Evolutionary conservation across 2,113 vertebrate genomes (phyloP).

Genomic region (Chunga burmeisteri): DNA sequence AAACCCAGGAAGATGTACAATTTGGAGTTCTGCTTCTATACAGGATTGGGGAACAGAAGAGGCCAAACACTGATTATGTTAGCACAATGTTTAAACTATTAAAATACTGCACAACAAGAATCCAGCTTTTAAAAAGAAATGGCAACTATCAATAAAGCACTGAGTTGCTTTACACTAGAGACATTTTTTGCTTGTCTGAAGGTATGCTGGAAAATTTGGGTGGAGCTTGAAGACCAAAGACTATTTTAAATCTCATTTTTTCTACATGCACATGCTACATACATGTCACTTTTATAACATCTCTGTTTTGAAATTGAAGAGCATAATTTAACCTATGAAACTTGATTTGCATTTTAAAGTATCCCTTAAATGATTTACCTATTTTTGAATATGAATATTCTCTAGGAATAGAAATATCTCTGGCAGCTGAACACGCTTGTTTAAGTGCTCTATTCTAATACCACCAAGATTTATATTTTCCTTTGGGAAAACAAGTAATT

Average conservation of each 20-base stretch:
- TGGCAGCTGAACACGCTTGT: not conserved
- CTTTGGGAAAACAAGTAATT: not conserved
- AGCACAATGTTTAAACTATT: constrained; percentile 78
- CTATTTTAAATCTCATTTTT: not conserved
- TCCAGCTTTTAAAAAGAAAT: constrained; percentile 72
- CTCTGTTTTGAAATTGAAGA: not conserved
- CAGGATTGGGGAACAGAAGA: constrained; percentile 71
- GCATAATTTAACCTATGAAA: not conserved
- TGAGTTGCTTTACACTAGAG: constrained; percentile 36
- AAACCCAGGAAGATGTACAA: constrained; percentile 87
- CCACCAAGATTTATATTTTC: not conserved
- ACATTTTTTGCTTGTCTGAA: constrained; percentile 59
- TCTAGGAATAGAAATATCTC: not conserved
- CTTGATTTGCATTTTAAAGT: not conserved
- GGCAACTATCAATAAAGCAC: constrained; percentile 62
- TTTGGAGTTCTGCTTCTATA: constrained; percentile 80
- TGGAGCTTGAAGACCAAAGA: not conserved
- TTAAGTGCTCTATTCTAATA: not conserved
- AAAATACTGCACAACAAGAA: constrained; percentile 73
- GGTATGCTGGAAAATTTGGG: constrained; percentile 62
- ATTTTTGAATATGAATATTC: not conserved
- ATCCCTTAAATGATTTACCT: not conserved
- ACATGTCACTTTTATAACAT: not conserved
- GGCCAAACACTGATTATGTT: constrained; percentile 78
- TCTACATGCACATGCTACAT: not conserved